Conservation (phyloP, 2,797 vertebrate species). For the Coccyzus lansbergi region DNA sequence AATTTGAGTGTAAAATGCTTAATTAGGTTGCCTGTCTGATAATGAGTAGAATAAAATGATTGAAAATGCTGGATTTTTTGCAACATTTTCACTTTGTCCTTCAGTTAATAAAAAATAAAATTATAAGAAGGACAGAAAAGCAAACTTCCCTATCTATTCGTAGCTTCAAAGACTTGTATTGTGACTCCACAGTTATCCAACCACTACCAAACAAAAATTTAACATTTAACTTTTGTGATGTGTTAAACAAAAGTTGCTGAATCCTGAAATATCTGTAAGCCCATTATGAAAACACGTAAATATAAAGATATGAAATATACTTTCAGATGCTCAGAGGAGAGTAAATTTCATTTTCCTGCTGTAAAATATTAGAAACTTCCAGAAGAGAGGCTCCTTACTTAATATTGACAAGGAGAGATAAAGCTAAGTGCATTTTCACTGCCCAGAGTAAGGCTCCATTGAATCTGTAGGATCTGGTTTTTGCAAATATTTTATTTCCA, state of each 20-base stretch:
- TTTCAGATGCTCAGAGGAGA: not conserved
- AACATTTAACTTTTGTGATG: not conserved
- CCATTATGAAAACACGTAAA: not conserved
- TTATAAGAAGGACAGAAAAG: not conserved
- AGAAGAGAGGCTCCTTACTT: not conserved
- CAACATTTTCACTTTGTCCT: not conserved
- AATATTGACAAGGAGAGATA: not conserved
- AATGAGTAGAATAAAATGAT: not conserved
- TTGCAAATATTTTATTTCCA: constrained; percentile 9
- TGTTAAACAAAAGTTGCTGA: not conserved
- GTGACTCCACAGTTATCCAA: not conserved
- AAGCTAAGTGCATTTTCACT: not conserved
- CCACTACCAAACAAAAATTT: not conserved
- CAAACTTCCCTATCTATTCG: not conserved
- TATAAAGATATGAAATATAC: not conserved
- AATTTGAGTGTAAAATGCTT: not conserved
- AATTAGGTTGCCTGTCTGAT: not conserved
- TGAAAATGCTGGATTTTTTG: not conserved
- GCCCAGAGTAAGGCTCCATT: not conserved
- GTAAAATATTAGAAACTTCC: not conserved
- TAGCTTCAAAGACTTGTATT: not conserved
- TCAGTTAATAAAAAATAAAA: not conserved
- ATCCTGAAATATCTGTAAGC: constrained; percentile 1
- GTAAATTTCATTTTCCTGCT: not conserved
- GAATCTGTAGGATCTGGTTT: not conserved